phyloP scores from a whole-genome alignment of 2,888 invertebrate species.

The Cerastis rubricosa region DNA sequence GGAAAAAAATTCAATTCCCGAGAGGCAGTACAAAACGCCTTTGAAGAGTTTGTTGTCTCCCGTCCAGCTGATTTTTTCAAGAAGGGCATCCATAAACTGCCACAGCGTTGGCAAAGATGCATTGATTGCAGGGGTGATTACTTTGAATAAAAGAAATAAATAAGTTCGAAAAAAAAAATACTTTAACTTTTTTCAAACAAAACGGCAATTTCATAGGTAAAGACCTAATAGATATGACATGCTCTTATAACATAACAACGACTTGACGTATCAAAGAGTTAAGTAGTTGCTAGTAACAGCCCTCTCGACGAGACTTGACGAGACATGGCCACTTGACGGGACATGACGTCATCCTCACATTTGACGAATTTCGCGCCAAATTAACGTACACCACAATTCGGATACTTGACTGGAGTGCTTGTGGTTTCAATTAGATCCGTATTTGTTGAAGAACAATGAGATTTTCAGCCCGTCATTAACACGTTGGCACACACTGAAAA shows the following conservation, averaged over 20 bases:
- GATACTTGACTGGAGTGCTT: slow-evolving; percentile 42
- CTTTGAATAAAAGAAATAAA: too few relatives aligned
- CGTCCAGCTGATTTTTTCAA: too few relatives aligned
- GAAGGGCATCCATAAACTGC: too few relatives aligned
- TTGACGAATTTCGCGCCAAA: slow-evolving; percentile 35
- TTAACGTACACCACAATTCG: slow-evolving; percentile 47
- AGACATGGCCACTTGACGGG: slow-evolving; percentile 4
- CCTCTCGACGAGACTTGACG: slow-evolving; percentile 42
- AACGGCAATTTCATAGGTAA: too few relatives aligned
- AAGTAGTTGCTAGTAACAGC: slow-evolving; percentile 34
- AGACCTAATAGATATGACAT: neutral
- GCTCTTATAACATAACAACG: slow-evolving; percentile 33
- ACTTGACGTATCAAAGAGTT: slow-evolving; percentile 33
- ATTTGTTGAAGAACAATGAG: slow-evolving; percentile 29
- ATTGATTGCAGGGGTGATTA: too few relatives aligned
- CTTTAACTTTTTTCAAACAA: too few relatives aligned
- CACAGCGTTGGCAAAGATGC: too few relatives aligned
- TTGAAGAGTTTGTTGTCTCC: too few relatives aligned
- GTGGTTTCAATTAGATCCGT: slow-evolving; percentile 44
- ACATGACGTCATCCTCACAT: slow-evolving; percentile 42
- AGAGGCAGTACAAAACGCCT: too few relatives aligned
- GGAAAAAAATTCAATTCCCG: too few relatives aligned
- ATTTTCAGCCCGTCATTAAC: slow-evolving; percentile 22
- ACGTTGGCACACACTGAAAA: slow-evolving; percentile 8
- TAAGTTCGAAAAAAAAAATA: too few relatives aligned